Conservation (phyloP, 2,113 vertebrate genomes). For the Psittacara wagleri region DNA sequence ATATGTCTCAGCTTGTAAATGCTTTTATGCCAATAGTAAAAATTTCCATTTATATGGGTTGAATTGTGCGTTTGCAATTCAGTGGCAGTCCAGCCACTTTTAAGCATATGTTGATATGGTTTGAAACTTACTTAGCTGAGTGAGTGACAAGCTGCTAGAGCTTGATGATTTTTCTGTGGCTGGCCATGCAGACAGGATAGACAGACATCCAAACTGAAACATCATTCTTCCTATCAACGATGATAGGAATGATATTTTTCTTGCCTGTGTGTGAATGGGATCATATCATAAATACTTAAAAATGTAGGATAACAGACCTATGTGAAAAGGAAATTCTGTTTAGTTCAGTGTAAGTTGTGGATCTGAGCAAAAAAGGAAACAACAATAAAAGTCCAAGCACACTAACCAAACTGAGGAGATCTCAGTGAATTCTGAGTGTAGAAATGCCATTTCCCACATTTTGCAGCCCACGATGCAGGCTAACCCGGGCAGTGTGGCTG, state of each 20-base stretch:
- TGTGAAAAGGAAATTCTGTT: not conserved
- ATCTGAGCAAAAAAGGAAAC: not conserved
- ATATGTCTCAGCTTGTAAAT: slow-evolving; percentile 48
- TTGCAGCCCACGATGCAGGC: not conserved
- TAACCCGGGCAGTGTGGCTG: not conserved
- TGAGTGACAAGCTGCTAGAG: slow-evolving; percentile 26
- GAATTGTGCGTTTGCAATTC: slow-evolving; percentile 41
- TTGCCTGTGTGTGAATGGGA: not conserved
- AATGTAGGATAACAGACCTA: not conserved
- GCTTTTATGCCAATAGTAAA: slow-evolving; percentile 48
- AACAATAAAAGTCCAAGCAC: not conserved
- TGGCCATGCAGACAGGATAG: not conserved
- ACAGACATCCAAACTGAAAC: not conserved
- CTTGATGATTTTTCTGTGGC: not conserved
- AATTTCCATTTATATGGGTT: slow-evolving; percentile 34
- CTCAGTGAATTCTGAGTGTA: not conserved
- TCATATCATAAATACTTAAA: not conserved
- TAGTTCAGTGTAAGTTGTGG: not conserved
- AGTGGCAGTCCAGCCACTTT: slow-evolving; percentile 23
- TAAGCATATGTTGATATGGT: slow-evolving; percentile 40
- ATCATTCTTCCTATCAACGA: not conserved
- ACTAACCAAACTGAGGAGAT: not conserved
- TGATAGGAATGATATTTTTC: not conserved
- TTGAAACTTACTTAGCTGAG: slow-evolving; percentile 18
- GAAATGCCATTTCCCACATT: slow-evolving; percentile 44